A percentile compares a stretch with the other conserved stretches of the same genome.
Conservation (phyloP, 2,888 invertebrate species). For the Boloria selene region DNA sequence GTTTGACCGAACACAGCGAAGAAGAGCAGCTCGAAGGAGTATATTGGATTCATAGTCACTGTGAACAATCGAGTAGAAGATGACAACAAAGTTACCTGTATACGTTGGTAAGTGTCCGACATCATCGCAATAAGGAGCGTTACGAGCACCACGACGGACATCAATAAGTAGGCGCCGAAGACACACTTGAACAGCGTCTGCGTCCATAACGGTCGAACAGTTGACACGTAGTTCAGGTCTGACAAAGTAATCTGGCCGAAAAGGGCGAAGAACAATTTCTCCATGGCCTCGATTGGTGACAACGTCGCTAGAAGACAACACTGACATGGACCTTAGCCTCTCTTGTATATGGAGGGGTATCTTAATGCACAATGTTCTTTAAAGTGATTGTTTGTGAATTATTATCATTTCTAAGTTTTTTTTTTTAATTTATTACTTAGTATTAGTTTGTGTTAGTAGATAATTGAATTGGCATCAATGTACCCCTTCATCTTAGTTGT, state of each 20-base stretch:
- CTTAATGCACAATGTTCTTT: slow-evolving; percentile 53
- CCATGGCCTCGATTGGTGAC: slow-evolving; percentile 95
- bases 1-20: slow-evolving; percentile 99
- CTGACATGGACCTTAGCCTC: slow-evolving; percentile 71
- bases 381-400: background rate
- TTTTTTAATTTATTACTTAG: slow-evolving; percentile 7
- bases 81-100: slow-evolving; percentile 90
- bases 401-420: background rate
- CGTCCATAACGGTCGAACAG: slow-evolving; percentile 90
- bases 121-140: slow-evolving; percentile 99
- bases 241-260: slow-evolving; percentile 96
- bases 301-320: slow-evolving; percentile 88
- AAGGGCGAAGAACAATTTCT: slow-evolving; percentile 98
- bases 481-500: slow-evolving; percentile 49
- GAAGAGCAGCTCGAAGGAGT: slow-evolving; percentile 98
- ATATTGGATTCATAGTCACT: slow-evolving; percentile 95
- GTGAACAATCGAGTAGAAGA: slow-evolving; percentile 80
- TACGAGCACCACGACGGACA: slow-evolving; percentile 98
- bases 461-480: slow-evolving; percentile 53
- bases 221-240: slow-evolving; percentile 89
- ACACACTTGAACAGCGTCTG: slow-evolving; percentile 94
- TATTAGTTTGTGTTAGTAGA: slow-evolving; percentile 20
- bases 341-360: slow-evolving; percentile 60
- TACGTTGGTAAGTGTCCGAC: slow-evolving; percentile 99
- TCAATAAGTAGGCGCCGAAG: slow-evolving; percentile 98